These are phyloP conservation scores for Macropodus opercularis DNA, from an alignment of 2,797 vertebrate genomes.

Conservation along the genomic window DNA sequence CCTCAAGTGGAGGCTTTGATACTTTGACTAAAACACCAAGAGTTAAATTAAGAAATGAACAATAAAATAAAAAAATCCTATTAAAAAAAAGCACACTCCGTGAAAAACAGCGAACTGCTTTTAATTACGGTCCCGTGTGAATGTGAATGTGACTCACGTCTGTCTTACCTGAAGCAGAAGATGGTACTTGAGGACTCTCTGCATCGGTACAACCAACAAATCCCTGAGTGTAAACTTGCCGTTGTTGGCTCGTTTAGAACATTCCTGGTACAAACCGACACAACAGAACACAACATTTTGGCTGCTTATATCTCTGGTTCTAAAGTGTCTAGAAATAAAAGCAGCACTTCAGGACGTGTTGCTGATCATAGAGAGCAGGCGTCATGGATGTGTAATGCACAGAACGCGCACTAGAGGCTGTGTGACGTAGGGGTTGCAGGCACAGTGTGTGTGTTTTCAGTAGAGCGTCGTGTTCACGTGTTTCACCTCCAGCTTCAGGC, in stretches of 20 bases:
- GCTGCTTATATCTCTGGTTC: no score
- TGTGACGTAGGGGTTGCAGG: slow-evolving; percentile 23
- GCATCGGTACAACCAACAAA: slow-evolving; percentile 96
- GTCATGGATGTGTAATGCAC: slow-evolving; percentile 10
- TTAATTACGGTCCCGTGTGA: no score
- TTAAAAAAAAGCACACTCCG: no score
- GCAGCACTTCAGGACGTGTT: no score
- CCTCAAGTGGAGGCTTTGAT: slow-evolving; percentile 63
- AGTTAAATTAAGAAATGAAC: neutral
- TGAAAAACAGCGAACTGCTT: no score
- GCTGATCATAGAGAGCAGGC: no score
- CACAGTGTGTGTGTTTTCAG: neutral
- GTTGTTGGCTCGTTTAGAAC: slow-evolving; percentile 97
- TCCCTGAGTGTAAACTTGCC: slow-evolving; percentile 94
- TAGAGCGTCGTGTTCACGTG: neutral
- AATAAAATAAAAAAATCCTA: no score
- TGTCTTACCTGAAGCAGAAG: slow-evolving; percentile 91
- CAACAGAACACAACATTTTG: no score
- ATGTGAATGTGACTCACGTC: neutral
- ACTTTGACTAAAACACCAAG: neutral
- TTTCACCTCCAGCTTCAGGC: slow-evolving; percentile 88
- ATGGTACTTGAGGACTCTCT: slow-evolving; percentile 96
- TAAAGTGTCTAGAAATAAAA: no score
- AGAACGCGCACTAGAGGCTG: no score
- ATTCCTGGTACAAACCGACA: slow-evolving; percentile 87